Conservation (phyloP, 2,888 invertebrate genomes). For the Mythimna vitellina region DNA sequence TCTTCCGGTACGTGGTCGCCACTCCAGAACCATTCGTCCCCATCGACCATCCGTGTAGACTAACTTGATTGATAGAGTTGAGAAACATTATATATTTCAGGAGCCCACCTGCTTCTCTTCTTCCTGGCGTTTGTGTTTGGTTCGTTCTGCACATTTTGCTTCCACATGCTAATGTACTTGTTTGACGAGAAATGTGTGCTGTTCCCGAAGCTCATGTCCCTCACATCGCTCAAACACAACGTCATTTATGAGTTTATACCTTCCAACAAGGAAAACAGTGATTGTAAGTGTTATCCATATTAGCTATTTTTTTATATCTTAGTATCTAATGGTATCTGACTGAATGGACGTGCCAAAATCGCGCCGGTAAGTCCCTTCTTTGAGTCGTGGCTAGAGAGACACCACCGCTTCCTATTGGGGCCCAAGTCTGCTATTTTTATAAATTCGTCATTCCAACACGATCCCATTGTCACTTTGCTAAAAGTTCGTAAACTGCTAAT, state of each 20-base stretch:
- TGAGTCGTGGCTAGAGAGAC: no score
- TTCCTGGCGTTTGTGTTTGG: constrained; percentile 86
- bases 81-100: constrained; percentile 65
- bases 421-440: no score
- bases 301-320: background rate
- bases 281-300: constrained; percentile 67
- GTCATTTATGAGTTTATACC: constrained; percentile 81
- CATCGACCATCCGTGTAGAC: no score
- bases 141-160: constrained; percentile 87
- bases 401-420: no score
- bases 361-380: no score
- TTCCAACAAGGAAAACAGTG: constrained; percentile 66
- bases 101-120: constrained; percentile 83
- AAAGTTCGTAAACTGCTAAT: no score
- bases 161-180: constrained; percentile 86
- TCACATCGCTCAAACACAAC: constrained; percentile 74
- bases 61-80: background rate
- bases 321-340: background rate
- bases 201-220: constrained; percentile 81
- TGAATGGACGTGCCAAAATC: background rate
- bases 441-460: no score
- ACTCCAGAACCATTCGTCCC: no score
- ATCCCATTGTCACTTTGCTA: no score
- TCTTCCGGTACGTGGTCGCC: no score
- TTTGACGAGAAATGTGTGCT: constrained; percentile 87